Evolutionary conservation across 1,140 invertebrate genomes (phyloP).

Genomic region (Eciton burchellii): DNA sequence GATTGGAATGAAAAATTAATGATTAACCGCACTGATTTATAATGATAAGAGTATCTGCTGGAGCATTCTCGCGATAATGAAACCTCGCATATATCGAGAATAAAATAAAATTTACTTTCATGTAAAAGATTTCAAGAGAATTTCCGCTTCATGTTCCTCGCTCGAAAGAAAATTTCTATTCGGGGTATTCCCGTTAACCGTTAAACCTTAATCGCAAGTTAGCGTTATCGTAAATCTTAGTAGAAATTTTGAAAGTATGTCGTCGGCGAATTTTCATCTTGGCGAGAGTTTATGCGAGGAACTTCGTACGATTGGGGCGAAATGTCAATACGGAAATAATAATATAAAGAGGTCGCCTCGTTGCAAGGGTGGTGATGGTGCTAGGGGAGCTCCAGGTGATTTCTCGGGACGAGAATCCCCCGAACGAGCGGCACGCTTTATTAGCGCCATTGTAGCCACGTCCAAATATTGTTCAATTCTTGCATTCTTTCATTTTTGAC

Average conservation of each 20-base stretch:
- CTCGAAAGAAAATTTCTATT: neutral
- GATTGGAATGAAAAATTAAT: neutral
- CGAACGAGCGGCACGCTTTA: constrained; percentile 68
- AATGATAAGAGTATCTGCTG: neutral
- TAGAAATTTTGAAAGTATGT: neutral
- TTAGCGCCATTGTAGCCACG: constrained; percentile 70
- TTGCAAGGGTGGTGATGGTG: constrained; percentile 24
- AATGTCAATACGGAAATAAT: constrained; percentile 62
- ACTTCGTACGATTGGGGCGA: constrained; percentile 25
- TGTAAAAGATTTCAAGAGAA: neutral
- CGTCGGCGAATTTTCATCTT: constrained; percentile 3
- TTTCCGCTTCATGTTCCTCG: neutral
- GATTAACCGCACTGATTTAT: neutral
- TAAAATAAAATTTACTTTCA: constrained; percentile 2
- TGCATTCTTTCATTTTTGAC: no score
- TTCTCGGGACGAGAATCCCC: constrained; percentile 67
- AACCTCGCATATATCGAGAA: neutral
- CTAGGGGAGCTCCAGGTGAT: constrained; percentile 43
- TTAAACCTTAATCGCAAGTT: no score
- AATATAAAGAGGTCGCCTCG: constrained; percentile 68
- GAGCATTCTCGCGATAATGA: neutral
- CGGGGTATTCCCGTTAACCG: neutral
- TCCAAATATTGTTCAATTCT: constrained; percentile 75
- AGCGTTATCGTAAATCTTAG: constrained; percentile 1
- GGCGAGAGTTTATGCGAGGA: constrained; percentile 24